Evolutionary conservation across 2,113 vertebrate species (phyloP).

Genomic region (Barbus barbus): DNA sequence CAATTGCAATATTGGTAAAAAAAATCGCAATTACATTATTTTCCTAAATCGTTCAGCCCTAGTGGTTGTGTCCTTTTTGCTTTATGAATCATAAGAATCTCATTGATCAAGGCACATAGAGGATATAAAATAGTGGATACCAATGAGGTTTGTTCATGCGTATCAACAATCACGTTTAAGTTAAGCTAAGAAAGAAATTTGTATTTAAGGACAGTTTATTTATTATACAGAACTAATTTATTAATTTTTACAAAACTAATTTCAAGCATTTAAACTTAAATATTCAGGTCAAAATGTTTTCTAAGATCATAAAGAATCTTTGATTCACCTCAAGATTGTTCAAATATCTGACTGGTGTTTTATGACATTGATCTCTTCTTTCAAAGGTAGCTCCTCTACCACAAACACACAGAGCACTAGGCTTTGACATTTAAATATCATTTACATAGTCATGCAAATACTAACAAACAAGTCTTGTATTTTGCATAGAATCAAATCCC

Average conservation of each 20-base stretch:
- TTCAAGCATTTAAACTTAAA: neutral
- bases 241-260: neutral
- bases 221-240: too few species aligned
- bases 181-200: neutral
- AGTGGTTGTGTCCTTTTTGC: too few species aligned
- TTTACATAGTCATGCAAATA: conserved; percentile 32
- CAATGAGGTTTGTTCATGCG: neutral
- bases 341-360: neutral
- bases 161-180: neutral
- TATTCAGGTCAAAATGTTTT: neutral
- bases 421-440: neutral
- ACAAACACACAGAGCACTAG: neutral
- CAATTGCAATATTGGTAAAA: too few species aligned
- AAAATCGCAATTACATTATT: too few species aligned
- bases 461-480: neutral
- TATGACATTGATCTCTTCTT: neutral
- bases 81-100: too few species aligned
- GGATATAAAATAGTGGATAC: neutral
- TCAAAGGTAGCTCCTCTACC: neutral
- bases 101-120: neutral
- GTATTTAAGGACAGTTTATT: too few species aligned
- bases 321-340: neutral
- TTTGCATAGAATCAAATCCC: conserved; percentile 89
- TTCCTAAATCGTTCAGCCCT: too few species aligned
- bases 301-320: neutral